Percentiles rank a stretch among this genome's conserved stretches.
Conservation (phyloP, 2,113 vertebrate genomes). For the Turdus rufiventris region DNA sequence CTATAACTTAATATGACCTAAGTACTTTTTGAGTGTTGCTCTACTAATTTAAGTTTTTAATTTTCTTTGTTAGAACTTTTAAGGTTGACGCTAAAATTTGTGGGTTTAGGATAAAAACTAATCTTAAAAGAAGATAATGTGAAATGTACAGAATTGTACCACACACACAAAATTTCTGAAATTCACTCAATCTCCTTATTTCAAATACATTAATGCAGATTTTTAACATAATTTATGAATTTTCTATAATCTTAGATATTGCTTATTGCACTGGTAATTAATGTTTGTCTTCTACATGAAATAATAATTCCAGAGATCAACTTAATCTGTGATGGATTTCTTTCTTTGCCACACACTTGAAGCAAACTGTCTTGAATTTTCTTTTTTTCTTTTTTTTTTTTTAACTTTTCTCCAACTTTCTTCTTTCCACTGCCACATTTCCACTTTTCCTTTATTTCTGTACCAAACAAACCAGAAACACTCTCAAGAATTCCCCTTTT, state of each 20-base stretch:
- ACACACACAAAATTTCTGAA: not conserved
- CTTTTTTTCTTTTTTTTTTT: not conserved
- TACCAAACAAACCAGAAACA: not conserved
- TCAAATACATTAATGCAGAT: not conserved
- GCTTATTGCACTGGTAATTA: not conserved
- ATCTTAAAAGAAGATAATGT: accelerated
- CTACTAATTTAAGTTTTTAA: not conserved
- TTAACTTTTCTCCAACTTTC: not conserved
- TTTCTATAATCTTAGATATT: not conserved
- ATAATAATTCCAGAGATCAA: not conserved
- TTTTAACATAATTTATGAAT: not conserved
- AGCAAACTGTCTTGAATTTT: not conserved
- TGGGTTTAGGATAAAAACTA: not conserved
- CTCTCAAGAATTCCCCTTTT: not conserved
- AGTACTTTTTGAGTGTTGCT: not conserved
- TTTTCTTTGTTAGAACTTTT: not conserved
- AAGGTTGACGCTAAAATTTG: not conserved
- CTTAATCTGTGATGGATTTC: not conserved
- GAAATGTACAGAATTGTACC: not conserved
- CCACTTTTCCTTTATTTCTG: not conserved
- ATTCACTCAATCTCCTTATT: not conserved
- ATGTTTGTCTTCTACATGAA: not conserved
- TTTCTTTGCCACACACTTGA: not conserved
- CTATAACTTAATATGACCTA: not conserved
- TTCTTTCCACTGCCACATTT: not conserved